Evolutionary conservation across 1,140 invertebrate genomes (phyloP), one percentile per base, ranked within the genome.

Genomic region (Pollicipes pollicipes): DNA sequence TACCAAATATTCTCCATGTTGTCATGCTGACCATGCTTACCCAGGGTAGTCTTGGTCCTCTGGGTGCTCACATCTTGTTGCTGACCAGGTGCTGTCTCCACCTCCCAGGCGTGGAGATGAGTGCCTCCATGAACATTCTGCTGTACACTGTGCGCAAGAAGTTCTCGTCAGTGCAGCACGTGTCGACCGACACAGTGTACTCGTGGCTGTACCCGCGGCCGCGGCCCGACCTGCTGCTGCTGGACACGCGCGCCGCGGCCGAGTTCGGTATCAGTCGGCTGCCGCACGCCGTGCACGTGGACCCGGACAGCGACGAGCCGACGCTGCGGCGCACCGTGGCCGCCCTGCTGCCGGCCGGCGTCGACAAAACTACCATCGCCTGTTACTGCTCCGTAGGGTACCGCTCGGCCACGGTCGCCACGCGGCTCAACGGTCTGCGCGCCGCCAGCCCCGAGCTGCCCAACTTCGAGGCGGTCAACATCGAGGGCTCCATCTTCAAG

Each of bases 321-420:
- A 35, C 31, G 2, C 8, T 71, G 31, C 30, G n/a, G 35, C 29
- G 64, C 28, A 30, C 69, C 32, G 31, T 68, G 69, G 21, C 28
- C 1, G 26, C 2, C 24, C 30, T 8, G 27, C 30, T 30, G 35
- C 30, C 63, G 70, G 58, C 30, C 37, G 28, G 21, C 31, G 29
- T 1, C 24, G 26, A 66, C 24, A 17, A 37, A 21, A 70, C 24
- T 68, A 29, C 29, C 30, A 68, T 68, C 31, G 64, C 28, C 28
- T 66, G 45, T 29, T 72, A 72, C 71, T 72, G 71, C 64, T 72
- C 71, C 28, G 64, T 72, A 28, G 71, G 71, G 27, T 72, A 72
- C 67, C 71, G 71, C 66, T 72, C 71, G 2, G 26, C 71, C 24
- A 29, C 72, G 58, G 30, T 70, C 32, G 71, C 71, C 35, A 17